A percentile compares a stretch with the other conserved stretches of the same genome.
phyloP scores from a whole-genome alignment of 2,113 vertebrate species.

The Rattus norvegicus region DNA sequence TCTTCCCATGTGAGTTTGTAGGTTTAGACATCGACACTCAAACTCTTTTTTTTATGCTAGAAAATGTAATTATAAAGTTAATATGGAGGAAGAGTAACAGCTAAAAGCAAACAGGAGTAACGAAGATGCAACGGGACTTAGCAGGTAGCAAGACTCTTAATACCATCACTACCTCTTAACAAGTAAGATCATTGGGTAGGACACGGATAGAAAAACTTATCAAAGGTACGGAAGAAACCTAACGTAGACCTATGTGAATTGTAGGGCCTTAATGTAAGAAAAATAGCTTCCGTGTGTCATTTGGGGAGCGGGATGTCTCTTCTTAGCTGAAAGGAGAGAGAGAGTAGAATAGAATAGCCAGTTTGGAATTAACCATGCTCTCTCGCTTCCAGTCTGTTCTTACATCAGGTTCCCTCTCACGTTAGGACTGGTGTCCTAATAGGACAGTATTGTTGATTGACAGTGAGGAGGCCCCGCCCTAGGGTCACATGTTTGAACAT shows the following conservation, averaged over 20 bases:
- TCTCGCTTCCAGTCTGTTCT: not conserved
- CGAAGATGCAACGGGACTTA: not conserved
- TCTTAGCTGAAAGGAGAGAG: not conserved
- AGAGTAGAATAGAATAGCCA: not conserved
- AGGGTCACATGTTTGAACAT: not conserved
- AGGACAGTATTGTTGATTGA: not conserved
- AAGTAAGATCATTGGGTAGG: not conserved
- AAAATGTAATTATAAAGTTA: slow-evolving; percentile 8
- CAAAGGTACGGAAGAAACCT: not conserved
- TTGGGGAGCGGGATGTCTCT: not conserved
- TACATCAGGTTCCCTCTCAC: not conserved
- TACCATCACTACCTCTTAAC: not conserved
- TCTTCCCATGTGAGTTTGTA: not conserved
- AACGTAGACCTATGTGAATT: not conserved
- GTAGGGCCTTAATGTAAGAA: not conserved
- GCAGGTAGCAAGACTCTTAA: not conserved
- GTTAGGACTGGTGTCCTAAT: not conserved
- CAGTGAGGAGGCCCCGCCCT: not conserved
- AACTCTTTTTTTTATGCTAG: not conserved
- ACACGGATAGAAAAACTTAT: not conserved
- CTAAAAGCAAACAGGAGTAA: not conserved
- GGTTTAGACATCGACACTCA: not conserved
- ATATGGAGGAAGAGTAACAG: not conserved
- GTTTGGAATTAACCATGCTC: not conserved
- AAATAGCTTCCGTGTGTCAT: not conserved